These are phyloP conservation scores for Hippocampus abdominalis DNA, from an alignment of 2,113 vertebrate genomes.

Conservation along the genomic window DNA sequence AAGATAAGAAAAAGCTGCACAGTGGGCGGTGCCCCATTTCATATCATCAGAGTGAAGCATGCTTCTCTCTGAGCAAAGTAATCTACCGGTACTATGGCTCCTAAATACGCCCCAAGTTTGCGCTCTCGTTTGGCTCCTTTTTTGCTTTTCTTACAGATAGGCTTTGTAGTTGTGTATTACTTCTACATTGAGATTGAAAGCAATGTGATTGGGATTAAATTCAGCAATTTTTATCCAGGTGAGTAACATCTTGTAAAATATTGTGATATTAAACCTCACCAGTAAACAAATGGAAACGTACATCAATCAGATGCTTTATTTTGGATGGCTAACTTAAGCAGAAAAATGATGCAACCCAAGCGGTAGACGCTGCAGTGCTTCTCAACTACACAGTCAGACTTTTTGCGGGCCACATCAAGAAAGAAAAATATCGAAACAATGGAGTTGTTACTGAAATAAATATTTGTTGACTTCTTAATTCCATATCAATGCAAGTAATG, in stretches of 20 bases:
- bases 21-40: constrained; percentile 21
- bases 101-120: constrained; percentile 73
- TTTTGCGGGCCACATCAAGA: too few species aligned
- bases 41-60: background rate
- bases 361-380: constrained; percentile 27
- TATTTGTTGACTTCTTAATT: too few species aligned
- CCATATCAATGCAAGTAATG: too few species aligned
- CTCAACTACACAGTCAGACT: too few species aligned
- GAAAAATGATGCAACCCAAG: background rate
- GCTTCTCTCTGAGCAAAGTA: constrained; percentile 19
- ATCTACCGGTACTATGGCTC: constrained; percentile 68
- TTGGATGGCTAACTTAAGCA: background rate
- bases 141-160: constrained; percentile 64
- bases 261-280: background rate
- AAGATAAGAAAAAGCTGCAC: constrained; percentile 30
- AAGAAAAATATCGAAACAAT: background rate
- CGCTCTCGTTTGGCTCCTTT: constrained; percentile 65
- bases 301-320: background rate
- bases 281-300: background rate
- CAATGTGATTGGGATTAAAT: background rate
- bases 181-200: constrained; percentile 42
- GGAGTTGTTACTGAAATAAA: too few species aligned
- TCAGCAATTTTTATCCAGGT: constrained; percentile 71
- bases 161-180: constrained; percentile 61
- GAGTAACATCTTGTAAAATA: background rate